These are phyloP conservation scores for Drosophila melanogaster DNA, from an alignment of 1,140 invertebrate genomes.

Conservation along the genomic window DNA sequence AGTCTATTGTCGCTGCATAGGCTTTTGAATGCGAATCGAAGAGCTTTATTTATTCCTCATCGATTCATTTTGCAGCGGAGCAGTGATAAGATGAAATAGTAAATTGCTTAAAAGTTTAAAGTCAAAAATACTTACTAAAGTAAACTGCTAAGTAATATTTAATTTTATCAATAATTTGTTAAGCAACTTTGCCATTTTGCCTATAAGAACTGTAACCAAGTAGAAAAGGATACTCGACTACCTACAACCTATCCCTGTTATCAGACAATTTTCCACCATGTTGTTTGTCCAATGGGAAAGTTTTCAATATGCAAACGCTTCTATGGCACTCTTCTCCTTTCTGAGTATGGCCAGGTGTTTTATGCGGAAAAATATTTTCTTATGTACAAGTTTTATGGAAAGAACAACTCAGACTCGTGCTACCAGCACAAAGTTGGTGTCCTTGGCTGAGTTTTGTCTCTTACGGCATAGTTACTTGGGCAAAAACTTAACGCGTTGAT, in stretches of 20 bases:
- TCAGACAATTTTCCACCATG: constrained; percentile 51
- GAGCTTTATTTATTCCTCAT: constrained; percentile 21
- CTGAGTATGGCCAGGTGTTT: constrained; percentile 60
- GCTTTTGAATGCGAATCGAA: constrained; percentile 3
- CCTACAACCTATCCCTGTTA: constrained; percentile 40
- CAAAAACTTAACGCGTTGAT: constrained; percentile 44
- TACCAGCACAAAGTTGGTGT: constrained; percentile 34
- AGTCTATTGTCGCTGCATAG: constrained; percentile 30
- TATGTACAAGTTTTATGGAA: constrained; percentile 72
- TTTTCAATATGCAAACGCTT: constrained; percentile 68
- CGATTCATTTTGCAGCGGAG: not conserved
- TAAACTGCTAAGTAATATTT: not conserved
- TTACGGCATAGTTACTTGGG: constrained; percentile 41
- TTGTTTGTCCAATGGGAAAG: constrained; percentile 70
- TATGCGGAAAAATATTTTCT: constrained; percentile 67
- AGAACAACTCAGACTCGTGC: constrained; percentile 32
- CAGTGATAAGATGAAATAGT: not conserved
- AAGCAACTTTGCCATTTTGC: constrained; percentile 28
- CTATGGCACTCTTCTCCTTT: not conserved
- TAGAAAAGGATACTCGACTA: constrained; percentile 15
- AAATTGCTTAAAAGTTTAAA: too few relatives aligned
- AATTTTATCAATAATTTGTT: not conserved
- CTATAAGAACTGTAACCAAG: constrained; percentile 12
- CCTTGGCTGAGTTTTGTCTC: constrained; percentile 54
- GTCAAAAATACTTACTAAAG: too few relatives aligned